Evolutionary conservation across 2,888 invertebrate species (phyloP), one percentile per base, ranked within the genome.

Genomic region (Tinea pellionella): DNA sequence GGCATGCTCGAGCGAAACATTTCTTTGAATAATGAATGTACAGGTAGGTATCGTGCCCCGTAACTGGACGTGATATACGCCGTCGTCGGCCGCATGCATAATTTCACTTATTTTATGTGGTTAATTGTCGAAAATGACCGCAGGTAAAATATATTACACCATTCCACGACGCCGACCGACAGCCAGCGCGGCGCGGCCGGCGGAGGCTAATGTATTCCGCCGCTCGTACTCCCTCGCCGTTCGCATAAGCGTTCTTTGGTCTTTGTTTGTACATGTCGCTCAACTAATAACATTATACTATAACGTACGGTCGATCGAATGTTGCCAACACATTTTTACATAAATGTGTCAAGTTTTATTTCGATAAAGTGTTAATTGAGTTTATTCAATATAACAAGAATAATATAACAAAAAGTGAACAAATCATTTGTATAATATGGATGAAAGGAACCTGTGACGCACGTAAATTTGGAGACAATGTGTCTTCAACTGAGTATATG

Each of bases 101-200:
- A 87, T 87, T 87, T 85, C 80, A 86, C 87, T 86, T 86, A 87
- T 85, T 86, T 86, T 85, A 87, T 86, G 86, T 84, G 83, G 86
- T 86, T 87, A 86, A 87, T 86, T 87, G 87, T 86, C 87, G 87
- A 87, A 86, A 87, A 87, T 86, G 86, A 87, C 87, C 85, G 80
- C 82, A 66, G 75, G 82, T 81, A 79, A 86, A 86, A 87, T 86
- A 86, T 82, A 84, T 84, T 83, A 81, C 73, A 72, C 75, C 71
- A 75, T 73, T 75, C 75, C 76, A 72, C 76, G 78, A 78, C 73
- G 74, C 75, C 47, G 60, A 32, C 55, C 37, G 32, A 19, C 29
- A 16, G 59, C 43, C 18, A 24, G 55, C 47, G 59, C 55, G 53
- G 53, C 16, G 30, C 53, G 60, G 29, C 29, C 24, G 18, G 42